Evolutionary conservation across 2,888 invertebrate species (phyloP), one percentile per base, ranked within the genome.

Genomic region (Augiades crinisus): DNA sequence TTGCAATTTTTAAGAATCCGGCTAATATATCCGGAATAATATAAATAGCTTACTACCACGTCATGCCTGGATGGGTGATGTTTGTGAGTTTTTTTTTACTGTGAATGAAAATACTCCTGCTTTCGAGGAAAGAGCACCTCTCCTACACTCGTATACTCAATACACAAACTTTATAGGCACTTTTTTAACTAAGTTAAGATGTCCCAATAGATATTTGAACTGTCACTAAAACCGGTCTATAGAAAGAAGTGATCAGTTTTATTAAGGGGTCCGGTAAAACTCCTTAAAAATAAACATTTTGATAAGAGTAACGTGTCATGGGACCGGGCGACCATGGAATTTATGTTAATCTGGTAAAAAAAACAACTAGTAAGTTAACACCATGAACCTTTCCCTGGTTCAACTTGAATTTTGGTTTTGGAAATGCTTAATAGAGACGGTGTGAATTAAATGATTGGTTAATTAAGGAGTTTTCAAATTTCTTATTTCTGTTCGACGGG

Each of bases 211-310:
- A 27, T 17, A 24, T 37, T 21, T 30, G 14, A 40, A 40, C 22
- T 40, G 33, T 40, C 33, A 17, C 53, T 17, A 10, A 19, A 62
- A 66, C 68, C 59, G 62, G 67, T 66, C 57, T 34, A 19, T 14
- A 34, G 49, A 58, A 68, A 62, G 69, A 68, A 69, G 69, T 61
- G 67, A 69, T 70, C 68, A 65, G 58, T 64, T 69, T 68, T 71
- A 70, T 69, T 70, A 67, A 61, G 61, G 55, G 56, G 41, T 22
- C 41, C 55, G 40, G 53, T 54, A 53, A 52, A 46, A 55, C 44
- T 55, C 24, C 47, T 49, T 50, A 61, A 62, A 63, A 65, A 67
- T 63, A 66, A 66, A 64, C 62, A 61, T 59, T 61, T 60, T 64
- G 64, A 65, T 65, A 64, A 64, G 56, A 57, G 52, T 30, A 24